These are phyloP conservation scores for Formica selysi DNA, from an alignment of 1,140 invertebrate species.

Conservation along the genomic window DNA sequence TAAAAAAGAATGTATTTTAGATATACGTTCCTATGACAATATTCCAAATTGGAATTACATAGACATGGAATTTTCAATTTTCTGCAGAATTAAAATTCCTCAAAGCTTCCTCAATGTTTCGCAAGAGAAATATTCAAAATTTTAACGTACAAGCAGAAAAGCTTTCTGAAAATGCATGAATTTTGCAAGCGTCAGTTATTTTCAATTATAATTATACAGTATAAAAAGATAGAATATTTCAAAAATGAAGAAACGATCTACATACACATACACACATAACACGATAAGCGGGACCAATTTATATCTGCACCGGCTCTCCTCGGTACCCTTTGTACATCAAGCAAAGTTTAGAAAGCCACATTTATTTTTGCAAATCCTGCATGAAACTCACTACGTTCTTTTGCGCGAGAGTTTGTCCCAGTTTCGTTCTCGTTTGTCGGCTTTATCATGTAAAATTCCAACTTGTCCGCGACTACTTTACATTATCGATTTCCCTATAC, in stretches of 20 bases:
- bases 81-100: constrained; percentile 3
- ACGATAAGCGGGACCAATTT: constrained; percentile 35
- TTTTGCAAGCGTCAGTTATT: background rate
- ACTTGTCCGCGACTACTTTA: constrained; percentile 45
- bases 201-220: background rate
- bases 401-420: constrained; percentile 48
- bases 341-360: constrained; percentile 58
- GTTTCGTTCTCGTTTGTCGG: constrained; percentile 61
- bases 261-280: no score
- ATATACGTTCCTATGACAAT: background rate
- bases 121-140: background rate
- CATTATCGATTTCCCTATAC: constrained; percentile 49
- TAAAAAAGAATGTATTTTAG: background rate
- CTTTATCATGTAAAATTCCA: constrained; percentile 61
- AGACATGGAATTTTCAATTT: constrained; percentile 11
- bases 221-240: background rate
- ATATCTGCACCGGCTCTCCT: constrained; percentile 10
- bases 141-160: background rate
- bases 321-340: constrained; percentile 20
- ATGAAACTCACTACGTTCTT: constrained; percentile 44
- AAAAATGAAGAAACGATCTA: background rate
- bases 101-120: background rate
- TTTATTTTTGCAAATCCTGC: constrained; percentile 56
- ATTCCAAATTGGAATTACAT: constrained; percentile 5
- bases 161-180: background rate